These are phyloP conservation scores for Netelia inedita DNA, from an alignment of 2,888 invertebrate genomes.

Conservation along the genomic window DNA sequence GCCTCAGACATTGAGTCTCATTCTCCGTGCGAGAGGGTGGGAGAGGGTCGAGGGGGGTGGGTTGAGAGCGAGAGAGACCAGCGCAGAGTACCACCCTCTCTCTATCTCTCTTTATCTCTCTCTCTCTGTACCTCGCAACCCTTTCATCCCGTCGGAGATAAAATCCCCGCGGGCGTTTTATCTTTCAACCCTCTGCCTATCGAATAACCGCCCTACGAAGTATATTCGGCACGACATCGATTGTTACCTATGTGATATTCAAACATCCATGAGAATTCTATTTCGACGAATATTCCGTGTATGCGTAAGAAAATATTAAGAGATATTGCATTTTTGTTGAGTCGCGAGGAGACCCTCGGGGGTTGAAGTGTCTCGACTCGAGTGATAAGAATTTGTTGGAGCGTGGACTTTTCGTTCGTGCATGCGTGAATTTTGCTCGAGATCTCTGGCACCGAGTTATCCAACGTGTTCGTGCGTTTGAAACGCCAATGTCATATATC, in stretches of 20 bases:
- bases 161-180: conserved; percentile 17
- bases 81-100: conserved; percentile 45
- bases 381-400: neutral
- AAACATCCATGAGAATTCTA: neutral
- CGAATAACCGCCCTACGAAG: conserved; percentile 37
- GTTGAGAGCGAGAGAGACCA: conserved; percentile 50
- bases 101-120: neutral
- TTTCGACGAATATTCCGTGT: neutral
- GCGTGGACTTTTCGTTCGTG: neutral
- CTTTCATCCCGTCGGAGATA: conserved; percentile 48
- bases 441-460: conserved; percentile 9
- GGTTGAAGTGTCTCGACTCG: too few relatives aligned
- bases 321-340: neutral
- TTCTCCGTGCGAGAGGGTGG: conserved; percentile 31
- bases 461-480: conserved; percentile 7
- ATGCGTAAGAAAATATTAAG: neutral
- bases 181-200: conserved; percentile 10
- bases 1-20: conserved; percentile 62
- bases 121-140: conserved; percentile 11
- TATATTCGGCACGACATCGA: conserved; percentile 10
- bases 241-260: neutral
- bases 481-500: conserved; percentile 21
- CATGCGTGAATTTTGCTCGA: neutral
- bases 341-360: neutral
- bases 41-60: conserved; percentile 40